Base-by-base conservation (phyloP, 30 jellyfish, hydroid and myxozoan genomes). In the Catostylus mosaicus region DNA sequence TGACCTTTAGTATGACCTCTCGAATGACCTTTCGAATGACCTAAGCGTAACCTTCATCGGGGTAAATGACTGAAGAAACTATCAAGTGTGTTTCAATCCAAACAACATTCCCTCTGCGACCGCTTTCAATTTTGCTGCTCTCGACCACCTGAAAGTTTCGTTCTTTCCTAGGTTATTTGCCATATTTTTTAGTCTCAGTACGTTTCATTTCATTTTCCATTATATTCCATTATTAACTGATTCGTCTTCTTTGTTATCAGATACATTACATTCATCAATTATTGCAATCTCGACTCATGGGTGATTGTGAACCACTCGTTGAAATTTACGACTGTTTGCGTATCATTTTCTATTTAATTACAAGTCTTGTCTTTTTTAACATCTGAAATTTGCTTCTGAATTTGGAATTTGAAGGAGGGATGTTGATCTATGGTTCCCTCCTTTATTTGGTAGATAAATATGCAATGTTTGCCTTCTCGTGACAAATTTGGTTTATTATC, bases 221-320 rank as follows among this genome's bases (percentile, higher is more conserved):
- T 43, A 6, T 43, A 6, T 16, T 43, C 12, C 56, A 4, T 40
- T 70, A 35, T 31, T 70, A 10, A 9, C 35, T 3, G 24, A 26
- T 29, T 5, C 47, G 8, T 61, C 30, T 18, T 37, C 4, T 37
- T 23, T 20, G 20, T 20, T 23, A 36, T 23, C 88, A 95, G 99
- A 63, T 83, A 24, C 97, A 95, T 47, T 95, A 88, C 90, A 95
- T 95, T 30, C 99, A 95, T 52, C 96, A 88, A 57, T 47, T 95
- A 24, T 89, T 95, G 47, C 99, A 95, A 73, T 95, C 99, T 43
- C 89, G 99, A 20, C 83, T 95, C 18, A 84, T 95, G 97, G 90
- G 80, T 0, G 93, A 79, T 33, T 80, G 81, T 1, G 94, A 84
- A 19, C 97, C 99, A 29, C 78, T 95, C 46, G 90, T 85, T 30